Percentiles rank a stretch among this genome's conserved stretches.
Evolutionary conservation across 2,797 vertebrate species (phyloP).

Genomic region (Coilia nasus): DNA sequence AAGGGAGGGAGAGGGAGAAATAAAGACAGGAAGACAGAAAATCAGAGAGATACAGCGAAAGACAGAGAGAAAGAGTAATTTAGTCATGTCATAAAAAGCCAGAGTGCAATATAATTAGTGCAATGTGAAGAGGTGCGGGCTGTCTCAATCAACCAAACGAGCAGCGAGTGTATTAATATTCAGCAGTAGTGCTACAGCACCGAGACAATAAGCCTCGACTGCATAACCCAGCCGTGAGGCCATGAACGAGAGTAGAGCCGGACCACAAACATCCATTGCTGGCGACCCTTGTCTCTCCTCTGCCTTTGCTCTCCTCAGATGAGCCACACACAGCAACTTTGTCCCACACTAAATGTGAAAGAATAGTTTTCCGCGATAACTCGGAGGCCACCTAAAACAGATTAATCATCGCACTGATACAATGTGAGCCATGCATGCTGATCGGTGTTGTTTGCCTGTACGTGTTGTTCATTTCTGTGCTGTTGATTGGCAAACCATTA

Average conservation of each 20-base stretch:
- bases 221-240: conserved; percentile 48
- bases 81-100: conserved; percentile 55
- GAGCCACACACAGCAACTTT: not conserved
- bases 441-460: not conserved
- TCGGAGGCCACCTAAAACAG: not conserved
- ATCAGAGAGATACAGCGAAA: not conserved
- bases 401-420: not conserved
- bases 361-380: not conserved
- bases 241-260: conserved; percentile 41
- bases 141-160: conserved; percentile 54
- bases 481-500: not conserved
- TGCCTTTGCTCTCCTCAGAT: conserved; percentile 31
- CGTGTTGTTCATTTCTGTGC: not conserved
- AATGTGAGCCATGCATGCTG: not conserved
- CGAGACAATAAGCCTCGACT: conserved; percentile 47
- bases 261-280: conserved; percentile 55
- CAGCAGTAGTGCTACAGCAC: conserved; percentile 36
- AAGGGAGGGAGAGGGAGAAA: not conserved
- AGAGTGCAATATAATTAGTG: conserved; percentile 63
- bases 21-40: not conserved
- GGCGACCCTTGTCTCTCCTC: conserved; percentile 38
- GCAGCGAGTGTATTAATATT: conserved; percentile 62
- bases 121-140: conserved; percentile 52
- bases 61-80: conserved; percentile 52
- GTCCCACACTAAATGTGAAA: not conserved